A percentile compares a stretch with the other conserved stretches of the same genome.
Evolutionary conservation across 2,113 vertebrate species (phyloP).

Genomic region (Engystomops pustulosus): DNA sequence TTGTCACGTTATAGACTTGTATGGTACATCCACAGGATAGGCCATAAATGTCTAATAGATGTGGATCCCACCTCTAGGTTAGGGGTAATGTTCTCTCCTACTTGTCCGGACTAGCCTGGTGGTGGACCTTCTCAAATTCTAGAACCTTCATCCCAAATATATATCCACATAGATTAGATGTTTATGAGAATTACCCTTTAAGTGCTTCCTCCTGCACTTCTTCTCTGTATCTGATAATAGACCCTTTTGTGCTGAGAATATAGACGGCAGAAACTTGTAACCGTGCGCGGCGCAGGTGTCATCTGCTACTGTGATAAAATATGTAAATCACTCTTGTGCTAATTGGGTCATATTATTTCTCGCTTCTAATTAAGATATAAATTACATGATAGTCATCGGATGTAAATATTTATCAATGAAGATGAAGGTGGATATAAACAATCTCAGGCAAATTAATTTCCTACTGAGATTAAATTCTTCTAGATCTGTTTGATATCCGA

Average conservation of each 20-base stretch:
- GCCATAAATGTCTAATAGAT: no score
- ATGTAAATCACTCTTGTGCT: not conserved
- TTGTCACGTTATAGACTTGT: no score
- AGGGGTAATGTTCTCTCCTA: no score
- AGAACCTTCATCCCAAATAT: no score
- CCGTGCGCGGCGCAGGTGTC: not conserved
- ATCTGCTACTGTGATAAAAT: not conserved
- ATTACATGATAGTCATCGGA: not conserved
- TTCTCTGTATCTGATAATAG: not conserved
- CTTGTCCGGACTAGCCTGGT: no score
- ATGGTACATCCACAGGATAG: no score
- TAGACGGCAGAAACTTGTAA: not conserved
- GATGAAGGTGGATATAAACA: not conserved
- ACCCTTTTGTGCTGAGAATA: not conserved
- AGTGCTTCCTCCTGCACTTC: not conserved
- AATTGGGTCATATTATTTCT: conserved; percentile 22
- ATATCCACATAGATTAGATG: no score
- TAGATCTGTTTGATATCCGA: not conserved
- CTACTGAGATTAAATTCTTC: not conserved
- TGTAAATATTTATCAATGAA: not conserved
- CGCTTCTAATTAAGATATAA: not conserved
- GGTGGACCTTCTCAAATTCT: no score
- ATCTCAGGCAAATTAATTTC: not conserved
- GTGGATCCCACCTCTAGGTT: no score
- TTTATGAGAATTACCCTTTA: no score